Evolutionary conservation across 2,888 invertebrate genomes (phyloP).

Genomic region (Tromatobia lineatoria): DNA sequence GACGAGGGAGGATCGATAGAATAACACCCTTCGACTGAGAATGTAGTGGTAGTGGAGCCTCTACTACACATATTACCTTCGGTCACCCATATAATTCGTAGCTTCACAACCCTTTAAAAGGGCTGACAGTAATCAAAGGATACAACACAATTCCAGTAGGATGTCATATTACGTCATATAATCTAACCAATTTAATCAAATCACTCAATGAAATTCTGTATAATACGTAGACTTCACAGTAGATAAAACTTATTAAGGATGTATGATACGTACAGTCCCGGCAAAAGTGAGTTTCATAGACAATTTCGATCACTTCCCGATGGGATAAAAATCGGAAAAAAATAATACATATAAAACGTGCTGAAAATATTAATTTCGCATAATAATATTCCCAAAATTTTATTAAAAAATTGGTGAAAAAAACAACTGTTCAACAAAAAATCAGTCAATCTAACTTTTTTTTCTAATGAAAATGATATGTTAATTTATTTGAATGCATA

Average conservation of each 20-base stretch:
- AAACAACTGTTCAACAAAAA: no score
- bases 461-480: no score
- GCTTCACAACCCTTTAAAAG: background rate
- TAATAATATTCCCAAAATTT: no score
- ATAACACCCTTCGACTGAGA: slow-evolving; percentile 27
- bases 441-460: no score
- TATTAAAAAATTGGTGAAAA: no score
- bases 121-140: background rate
- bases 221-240: background rate
- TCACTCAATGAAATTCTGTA: background rate
- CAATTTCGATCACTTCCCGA: no score
- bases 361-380: no score
- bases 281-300: no score
- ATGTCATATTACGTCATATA: background rate
- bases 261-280: no score
- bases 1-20: slow-evolving; percentile 79
- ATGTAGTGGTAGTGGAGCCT: slow-evolving; percentile 28
- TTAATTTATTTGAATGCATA: no score
- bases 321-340: no score
- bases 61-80: slow-evolving; percentile 22
- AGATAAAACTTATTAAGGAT: background rate
- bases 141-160: background rate
- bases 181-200: background rate
- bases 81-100: slow-evolving; percentile 17
- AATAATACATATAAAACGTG: no score